Evolutionary conservation across 1,140 invertebrate genomes (phyloP).

Genomic region (Copidosoma floridanum): DNA sequence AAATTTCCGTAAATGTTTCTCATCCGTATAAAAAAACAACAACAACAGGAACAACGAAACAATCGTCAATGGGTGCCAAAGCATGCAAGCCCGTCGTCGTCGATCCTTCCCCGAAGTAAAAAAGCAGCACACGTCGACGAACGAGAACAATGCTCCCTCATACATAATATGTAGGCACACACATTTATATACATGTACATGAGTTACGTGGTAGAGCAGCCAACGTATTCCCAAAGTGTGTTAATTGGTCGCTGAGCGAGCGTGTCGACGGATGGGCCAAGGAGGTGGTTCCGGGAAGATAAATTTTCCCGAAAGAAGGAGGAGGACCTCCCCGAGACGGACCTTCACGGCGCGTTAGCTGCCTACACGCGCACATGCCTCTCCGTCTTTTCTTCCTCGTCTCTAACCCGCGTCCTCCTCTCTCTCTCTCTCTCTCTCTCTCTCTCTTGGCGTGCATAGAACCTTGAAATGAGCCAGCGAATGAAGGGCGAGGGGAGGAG

Average conservation of each 20-base stretch:
- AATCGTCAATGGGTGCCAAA: too few species aligned
- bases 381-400: neutral
- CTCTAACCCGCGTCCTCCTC: slow-evolving; percentile 1
- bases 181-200: too few species aligned
- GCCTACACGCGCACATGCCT: slow-evolving; percentile 12
- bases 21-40: too few species aligned
- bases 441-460: too few species aligned
- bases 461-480: neutral
- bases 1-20: too few species aligned
- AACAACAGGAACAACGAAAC: too few species aligned
- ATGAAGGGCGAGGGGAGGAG: neutral
- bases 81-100: too few species aligned
- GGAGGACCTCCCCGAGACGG: slow-evolving; percentile 12
- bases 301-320: slow-evolving; percentile 9
- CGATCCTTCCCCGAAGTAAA: neutral
- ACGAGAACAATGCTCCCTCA: too few species aligned
- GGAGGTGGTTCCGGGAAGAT: slow-evolving; percentile 16
- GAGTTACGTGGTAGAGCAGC: too few species aligned
- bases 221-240: slow-evolving; percentile 6
- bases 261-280: neutral
- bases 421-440: neutral
- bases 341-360: slow-evolving; percentile 48
- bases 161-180: too few species aligned
- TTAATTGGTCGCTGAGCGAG: slow-evolving; percentile 20
- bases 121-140: too few species aligned